These are phyloP conservation scores for Melierax canorus DNA, from an alignment of 2,113 vertebrate genomes.

Conservation along the genomic window DNA sequence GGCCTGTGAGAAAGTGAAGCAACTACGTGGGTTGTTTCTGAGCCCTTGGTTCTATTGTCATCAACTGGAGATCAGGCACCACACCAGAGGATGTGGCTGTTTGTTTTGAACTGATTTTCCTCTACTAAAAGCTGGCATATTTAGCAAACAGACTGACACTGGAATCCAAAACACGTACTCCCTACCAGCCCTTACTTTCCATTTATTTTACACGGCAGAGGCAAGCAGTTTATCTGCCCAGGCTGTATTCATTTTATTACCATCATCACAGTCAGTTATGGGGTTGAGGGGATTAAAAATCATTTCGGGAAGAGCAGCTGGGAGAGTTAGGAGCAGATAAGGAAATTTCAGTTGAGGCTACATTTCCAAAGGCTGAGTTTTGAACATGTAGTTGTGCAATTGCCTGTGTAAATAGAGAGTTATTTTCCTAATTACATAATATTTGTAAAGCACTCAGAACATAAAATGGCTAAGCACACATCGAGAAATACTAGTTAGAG, in stretches of 20 bases:
- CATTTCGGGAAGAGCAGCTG: neutral
- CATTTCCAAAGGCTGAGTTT: neutral
- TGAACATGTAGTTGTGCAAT: slow-evolving; percentile 36
- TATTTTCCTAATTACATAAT: slow-evolving; percentile 56
- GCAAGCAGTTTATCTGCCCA: neutral
- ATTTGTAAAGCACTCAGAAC: slow-evolving; percentile 42
- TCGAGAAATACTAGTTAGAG: neutral
- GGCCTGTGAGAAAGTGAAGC: neutral
- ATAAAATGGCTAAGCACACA: neutral
- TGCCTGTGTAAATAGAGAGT: slow-evolving; percentile 27
- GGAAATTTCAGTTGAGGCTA: neutral
- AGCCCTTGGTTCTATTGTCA: neutral
- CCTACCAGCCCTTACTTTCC: neutral
- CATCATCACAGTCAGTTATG: neutral
- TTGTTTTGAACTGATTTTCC: neutral
- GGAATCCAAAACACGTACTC: neutral
- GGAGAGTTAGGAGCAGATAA: neutral
- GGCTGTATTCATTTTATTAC: neutral
- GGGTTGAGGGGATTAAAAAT: neutral
- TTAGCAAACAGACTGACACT: neutral
- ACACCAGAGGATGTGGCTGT: neutral
- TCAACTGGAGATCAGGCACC: neutral
- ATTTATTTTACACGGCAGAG: neutral
- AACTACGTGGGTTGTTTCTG: neutral
- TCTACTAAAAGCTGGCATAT: neutral